phyloP scores from a whole-genome alignment of 1,140 invertebrate genomes.

The Drosophila albomicans region DNA sequence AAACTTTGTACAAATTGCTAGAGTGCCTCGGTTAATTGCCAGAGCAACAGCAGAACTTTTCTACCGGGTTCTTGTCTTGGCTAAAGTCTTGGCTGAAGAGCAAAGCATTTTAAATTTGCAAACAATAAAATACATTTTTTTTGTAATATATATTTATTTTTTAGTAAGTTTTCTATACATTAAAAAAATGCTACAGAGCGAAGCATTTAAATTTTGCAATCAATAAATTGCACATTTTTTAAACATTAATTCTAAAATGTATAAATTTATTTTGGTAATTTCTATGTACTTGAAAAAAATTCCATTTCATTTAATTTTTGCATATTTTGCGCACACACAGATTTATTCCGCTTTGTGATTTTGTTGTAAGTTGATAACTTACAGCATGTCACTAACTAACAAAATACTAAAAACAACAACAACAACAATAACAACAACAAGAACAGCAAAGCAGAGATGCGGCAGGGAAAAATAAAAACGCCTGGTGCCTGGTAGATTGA shows the following conservation, averaged over 20 bases:
- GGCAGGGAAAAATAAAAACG: neutral
- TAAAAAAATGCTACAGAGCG: too few relatives aligned
- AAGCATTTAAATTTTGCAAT: too few relatives aligned
- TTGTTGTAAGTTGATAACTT: constrained; percentile 69
- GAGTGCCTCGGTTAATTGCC: constrained; percentile 71
- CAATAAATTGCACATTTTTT: too few relatives aligned
- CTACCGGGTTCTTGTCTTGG: constrained; percentile 17
- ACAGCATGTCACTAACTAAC: constrained; percentile 66
- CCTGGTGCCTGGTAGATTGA: constrained; percentile 28
- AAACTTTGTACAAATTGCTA: constrained; percentile 78
- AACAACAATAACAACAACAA: constrained; percentile 54
- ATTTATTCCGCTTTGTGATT: constrained; percentile 49
- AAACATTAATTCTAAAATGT: neutral
- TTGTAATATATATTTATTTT: too few relatives aligned
- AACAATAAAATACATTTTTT: neutral
- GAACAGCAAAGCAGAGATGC: neutral
- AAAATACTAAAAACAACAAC: constrained; percentile 48
- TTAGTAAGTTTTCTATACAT: too few relatives aligned
- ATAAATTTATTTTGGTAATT: neutral
- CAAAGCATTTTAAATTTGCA: neutral
- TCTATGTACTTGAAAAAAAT: too few relatives aligned
- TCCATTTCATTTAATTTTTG: constrained; percentile 34
- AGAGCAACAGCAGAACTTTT: constrained; percentile 41
- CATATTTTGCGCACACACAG: constrained; percentile 42
- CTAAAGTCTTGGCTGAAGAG: constrained; percentile 19